Conservation (phyloP, 2,888 invertebrate genomes). For the Mactromeris polynyma region DNA sequence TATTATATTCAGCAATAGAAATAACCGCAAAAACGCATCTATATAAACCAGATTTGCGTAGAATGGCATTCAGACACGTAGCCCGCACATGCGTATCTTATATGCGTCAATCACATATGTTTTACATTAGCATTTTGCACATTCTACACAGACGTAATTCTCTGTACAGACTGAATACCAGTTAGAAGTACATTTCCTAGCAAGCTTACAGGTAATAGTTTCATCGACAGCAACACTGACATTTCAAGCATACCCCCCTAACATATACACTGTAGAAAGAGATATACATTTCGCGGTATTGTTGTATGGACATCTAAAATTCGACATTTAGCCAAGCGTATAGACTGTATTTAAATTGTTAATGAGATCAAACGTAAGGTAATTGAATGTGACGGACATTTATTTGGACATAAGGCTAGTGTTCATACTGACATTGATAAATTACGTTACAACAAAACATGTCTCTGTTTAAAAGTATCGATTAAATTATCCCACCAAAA, state of each 20-base stretch:
- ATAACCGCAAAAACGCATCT: background rate
- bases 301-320: constrained; percentile 1
- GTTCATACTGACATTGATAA: constrained; percentile 14
- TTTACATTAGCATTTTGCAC: constrained; percentile 6
- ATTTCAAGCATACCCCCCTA: background rate
- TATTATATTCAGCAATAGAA: background rate
- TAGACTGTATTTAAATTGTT: constrained; percentile 11
- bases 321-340: background rate
- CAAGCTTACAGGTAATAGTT: background rate
- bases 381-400: constrained; percentile 20
- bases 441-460: constrained; percentile 16
- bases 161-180: background rate
- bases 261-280: background rate
- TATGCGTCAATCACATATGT: background rate
- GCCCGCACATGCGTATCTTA: background rate
- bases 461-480: constrained; percentile 4
- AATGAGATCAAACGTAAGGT: background rate
- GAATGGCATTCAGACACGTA: background rate
- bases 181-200: background rate
- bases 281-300: background rate
- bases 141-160: background rate
- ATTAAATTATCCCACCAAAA: background rate
- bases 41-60: background rate
- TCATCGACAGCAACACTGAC: background rate
- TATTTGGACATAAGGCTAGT: constrained; percentile 21